Evolutionary conservation across 2,113 vertebrate species (phyloP).

Genomic region (Brachyhypopomus occidentalis): DNA sequence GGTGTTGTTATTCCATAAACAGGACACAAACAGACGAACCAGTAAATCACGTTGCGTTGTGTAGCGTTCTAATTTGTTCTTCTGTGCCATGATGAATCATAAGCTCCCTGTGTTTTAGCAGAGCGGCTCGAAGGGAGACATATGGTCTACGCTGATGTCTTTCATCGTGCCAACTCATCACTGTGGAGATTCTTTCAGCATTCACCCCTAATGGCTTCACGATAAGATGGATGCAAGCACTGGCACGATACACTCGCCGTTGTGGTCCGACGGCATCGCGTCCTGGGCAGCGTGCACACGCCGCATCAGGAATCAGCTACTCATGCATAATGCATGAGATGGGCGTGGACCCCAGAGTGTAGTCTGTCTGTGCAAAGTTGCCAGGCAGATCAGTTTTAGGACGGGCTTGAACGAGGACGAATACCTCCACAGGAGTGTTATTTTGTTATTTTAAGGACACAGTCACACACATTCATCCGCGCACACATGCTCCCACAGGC

Average conservation of each 20-base stretch:
- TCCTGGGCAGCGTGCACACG: conserved; percentile 44
- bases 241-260: conserved; percentile 27
- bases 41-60: conserved; percentile 67
- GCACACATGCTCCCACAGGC: neutral
- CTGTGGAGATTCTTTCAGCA: conserved; percentile 44
- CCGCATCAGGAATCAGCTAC: conserved; percentile 56
- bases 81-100: conserved; percentile 61
- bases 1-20: conserved; percentile 39
- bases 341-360: conserved; percentile 1
- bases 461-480: conserved; percentile 1
- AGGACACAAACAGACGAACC: conserved; percentile 20
- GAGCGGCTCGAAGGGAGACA: conserved; percentile 62
- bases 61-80: conserved; percentile 67
- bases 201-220: conserved; percentile 65
- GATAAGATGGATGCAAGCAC: conserved; percentile 62
- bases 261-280: conserved; percentile 6
- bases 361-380: conserved; percentile 48
- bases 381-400: conserved; percentile 24
- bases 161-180: conserved; percentile 55
- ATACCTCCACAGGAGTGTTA: conserved; percentile 24
- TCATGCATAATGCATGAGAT: conserved; percentile 67
- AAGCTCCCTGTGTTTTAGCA: conserved; percentile 61
- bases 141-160: conserved; percentile 64
- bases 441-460: neutral
- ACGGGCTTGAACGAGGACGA: conserved; percentile 23